Evolutionary conservation across 2,888 invertebrate genomes (phyloP), one percentile per base, ranked within the genome.

Genomic region (Agrotis exclamationis): DNA sequence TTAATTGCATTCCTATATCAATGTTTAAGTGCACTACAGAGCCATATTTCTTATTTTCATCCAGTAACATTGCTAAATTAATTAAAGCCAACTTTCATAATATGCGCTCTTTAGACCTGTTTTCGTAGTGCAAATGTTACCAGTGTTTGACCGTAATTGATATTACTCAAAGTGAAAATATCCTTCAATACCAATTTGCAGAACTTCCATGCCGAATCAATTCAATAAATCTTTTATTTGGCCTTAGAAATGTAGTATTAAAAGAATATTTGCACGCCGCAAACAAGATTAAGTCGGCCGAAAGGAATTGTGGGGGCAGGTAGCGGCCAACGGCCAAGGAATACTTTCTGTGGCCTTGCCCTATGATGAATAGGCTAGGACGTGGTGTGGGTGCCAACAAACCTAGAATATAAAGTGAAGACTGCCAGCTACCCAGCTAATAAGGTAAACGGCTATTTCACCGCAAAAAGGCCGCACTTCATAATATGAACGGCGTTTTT

Each of bases 301-400:
- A 82, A 39, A 84, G 84, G 86, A 87, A 87, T 87, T 86, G 85
- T 85, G 81, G 82, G 83, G 82, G 78, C 87, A 89, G 89, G 90
- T 89, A 88, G 82, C 56, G 56, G 54, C 28, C 28, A 33, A 13
- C 28, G 54, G 56, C 72, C 85, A 83, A 84, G 77, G 83, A 87
- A 87, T 88, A 87, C 87, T 86, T 85, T 82, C 80, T 75, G 79
- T 74, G 85, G 86, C 86, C 89, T 89, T 82, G 86, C 79, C 76
- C 76, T 81, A 87, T 92, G 91, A 93, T 92, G 90, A 92, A 93
- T 92, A 90, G 90, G 87, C 76, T 78, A 82, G 79, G 75, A 92
- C 89, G 92, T 90, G 90, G 86, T 80, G 78, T 74, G 90, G 82
- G 83, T 88, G 80, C 86, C 84, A 87, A 89, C 81, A 80, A 85